Evolutionary conservation across 2,888 invertebrate genomes (phyloP).

Genomic region (Rutpela maculata): DNA sequence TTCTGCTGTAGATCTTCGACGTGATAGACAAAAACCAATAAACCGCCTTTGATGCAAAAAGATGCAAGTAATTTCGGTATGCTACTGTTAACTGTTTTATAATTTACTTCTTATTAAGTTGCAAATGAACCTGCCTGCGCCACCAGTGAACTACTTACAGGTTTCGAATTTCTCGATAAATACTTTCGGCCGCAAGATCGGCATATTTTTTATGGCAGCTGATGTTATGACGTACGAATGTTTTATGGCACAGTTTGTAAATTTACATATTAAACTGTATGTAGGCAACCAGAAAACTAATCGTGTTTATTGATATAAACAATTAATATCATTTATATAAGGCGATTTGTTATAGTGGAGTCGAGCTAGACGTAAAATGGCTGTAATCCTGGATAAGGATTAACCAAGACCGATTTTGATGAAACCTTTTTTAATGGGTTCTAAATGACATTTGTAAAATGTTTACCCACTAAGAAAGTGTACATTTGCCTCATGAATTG

Average conservation of each 20-base stretch:
- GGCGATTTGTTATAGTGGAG: too few relatives aligned
- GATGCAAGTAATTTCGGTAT: conserved; percentile 40
- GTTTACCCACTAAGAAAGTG: too few relatives aligned
- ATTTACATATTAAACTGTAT: too few relatives aligned
- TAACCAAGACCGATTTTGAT: too few relatives aligned
- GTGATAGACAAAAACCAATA: conserved; percentile 43
- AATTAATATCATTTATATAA: too few relatives aligned
- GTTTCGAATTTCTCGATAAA: conserved; percentile 7
- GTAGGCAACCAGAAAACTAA: too few relatives aligned
- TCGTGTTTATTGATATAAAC: too few relatives aligned
- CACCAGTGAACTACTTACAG: conserved; percentile 2
- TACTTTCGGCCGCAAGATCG: not conserved
- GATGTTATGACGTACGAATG: not conserved
- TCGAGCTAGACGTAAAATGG: too few relatives aligned
- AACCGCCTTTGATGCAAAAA: conserved; percentile 42
- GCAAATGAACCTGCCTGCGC: conserved; percentile 4
- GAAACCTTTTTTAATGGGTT: too few relatives aligned
- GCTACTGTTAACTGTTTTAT: conserved; percentile 44
- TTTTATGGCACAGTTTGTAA: not conserved
- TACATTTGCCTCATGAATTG: too few relatives aligned
- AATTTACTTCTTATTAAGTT: conserved; percentile 39
- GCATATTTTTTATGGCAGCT: not conserved
- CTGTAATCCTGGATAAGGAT: too few relatives aligned
- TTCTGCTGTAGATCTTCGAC: conserved; percentile 49
- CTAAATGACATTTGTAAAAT: too few relatives aligned